Conservation (phyloP, 2,888 invertebrate genomes). For the Urechis unicinctus region DNA sequence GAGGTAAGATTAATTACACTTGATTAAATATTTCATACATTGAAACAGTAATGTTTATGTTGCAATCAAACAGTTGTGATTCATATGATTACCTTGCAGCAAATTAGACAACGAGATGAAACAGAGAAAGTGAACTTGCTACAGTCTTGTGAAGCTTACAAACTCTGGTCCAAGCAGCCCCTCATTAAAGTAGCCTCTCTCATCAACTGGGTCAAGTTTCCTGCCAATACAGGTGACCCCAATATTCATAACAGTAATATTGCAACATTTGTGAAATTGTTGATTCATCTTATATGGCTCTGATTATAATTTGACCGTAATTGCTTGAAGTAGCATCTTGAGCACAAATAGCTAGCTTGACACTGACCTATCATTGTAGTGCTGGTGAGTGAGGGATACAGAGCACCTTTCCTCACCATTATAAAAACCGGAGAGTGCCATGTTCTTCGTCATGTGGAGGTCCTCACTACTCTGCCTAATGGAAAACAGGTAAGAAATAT, state of each 20-base stretch:
- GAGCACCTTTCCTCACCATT: constrained; percentile 45
- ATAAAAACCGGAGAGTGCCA: constrained; percentile 45
- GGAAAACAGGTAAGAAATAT: constrained; percentile 31
- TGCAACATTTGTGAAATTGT: no score
- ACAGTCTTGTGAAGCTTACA: constrained; percentile 41
- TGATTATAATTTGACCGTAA: no score
- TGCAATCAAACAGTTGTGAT: no score
- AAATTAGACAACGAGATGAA: constrained; percentile 41
- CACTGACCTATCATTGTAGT: constrained; percentile 28
- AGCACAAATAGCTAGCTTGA: neutral
- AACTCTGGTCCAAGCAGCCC: constrained; percentile 42
- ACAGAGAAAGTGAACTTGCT: constrained; percentile 44
- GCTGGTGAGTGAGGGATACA: constrained; percentile 44
- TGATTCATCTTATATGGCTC: no score
- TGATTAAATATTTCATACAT: neutral
- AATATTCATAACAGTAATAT: no score
- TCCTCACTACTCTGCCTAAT: constrained; percentile 31
- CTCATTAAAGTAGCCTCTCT: constrained; percentile 39
- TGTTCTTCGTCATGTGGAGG: constrained; percentile 42
- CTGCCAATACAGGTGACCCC: constrained; percentile 43
- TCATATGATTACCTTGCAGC: no score
- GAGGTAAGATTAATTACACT: constrained; percentile 26
- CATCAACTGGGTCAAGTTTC: constrained; percentile 41
- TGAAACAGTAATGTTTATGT: neutral
- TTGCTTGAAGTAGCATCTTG: no score